Percentiles rank a stretch among this genome's conserved stretches.
These are phyloP conservation scores for Malacosoma neustria DNA, from an alignment of 2,888 invertebrate genomes.

Conservation along the genomic window DNA sequence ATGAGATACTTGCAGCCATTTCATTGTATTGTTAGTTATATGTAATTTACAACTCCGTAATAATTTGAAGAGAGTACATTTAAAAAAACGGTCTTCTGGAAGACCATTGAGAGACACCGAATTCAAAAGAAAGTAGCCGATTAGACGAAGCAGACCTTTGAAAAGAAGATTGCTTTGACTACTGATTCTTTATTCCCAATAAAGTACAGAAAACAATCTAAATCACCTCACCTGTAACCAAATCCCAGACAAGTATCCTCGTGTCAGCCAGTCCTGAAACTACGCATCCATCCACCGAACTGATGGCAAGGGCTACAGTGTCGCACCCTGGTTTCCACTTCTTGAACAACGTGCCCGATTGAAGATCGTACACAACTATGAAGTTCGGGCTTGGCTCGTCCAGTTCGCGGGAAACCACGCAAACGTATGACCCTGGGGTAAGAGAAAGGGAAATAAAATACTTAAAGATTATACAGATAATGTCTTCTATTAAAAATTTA, in stretches of 20 bases:
- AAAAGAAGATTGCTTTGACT: no score
- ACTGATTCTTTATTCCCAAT: no score
- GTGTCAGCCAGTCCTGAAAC: slow-evolving; percentile 89
- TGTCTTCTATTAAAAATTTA: no score
- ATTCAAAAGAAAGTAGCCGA: no score
- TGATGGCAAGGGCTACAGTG: slow-evolving; percentile 89
- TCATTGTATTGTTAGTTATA: no score
- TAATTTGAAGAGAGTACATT: no score
- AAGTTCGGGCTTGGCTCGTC: slow-evolving; percentile 89
- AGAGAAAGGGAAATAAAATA: background rate
- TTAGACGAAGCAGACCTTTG: no score
- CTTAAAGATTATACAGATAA: no score
- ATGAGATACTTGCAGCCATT: no score
- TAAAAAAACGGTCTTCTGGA: no score
- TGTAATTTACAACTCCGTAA: no score
- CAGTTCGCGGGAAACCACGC: slow-evolving; percentile 74
- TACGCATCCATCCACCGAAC: slow-evolving; percentile 87
- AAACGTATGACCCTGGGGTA: slow-evolving; percentile 78
- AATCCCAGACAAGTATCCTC: slow-evolving; percentile 89
- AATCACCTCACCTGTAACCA: slow-evolving; percentile 80
- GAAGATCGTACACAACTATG: slow-evolving; percentile 92
- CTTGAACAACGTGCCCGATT: slow-evolving; percentile 92
- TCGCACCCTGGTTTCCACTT: slow-evolving; percentile 93
- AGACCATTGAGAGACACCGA: no score
- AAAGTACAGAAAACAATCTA: slow-evolving; percentile 8